Evolutionary conservation across 2,888 invertebrate genomes (phyloP), one percentile per base, ranked within the genome.

Genomic region (Minunthozetes semirufus): DNA sequence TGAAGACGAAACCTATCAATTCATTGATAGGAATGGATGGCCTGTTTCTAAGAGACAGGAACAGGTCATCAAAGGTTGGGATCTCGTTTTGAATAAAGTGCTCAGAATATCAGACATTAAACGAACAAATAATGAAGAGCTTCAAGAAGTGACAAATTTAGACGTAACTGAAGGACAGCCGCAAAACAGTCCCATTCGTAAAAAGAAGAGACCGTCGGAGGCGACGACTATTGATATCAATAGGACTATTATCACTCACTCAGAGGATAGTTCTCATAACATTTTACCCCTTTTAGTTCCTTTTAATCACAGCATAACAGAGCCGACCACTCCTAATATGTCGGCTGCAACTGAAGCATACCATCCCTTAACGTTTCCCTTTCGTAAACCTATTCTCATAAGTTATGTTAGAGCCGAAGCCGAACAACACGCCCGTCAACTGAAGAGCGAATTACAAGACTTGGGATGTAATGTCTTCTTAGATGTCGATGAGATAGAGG

Each of bases 321-420:
- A 61, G 25, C 27, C 61, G 2, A 61, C 61, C 6, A 4, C 5
- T 17, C 1, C 4, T 6, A 22, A 27, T 27, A 61, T 9, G 15
- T 72, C 1, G 8, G n/a, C n/a, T n/a, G n/a, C n/a, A n/a, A n/a
- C n/a, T n/a, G n/a, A n/a, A n/a, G n/a, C n/a, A n/a, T n/a, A n/a
- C n/a, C n/a, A n/a, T n/a, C n/a, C n/a, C n/a, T n/a, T n/a, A n/a
- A n/a, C n/a, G n/a, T n/a, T n/a, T n/a, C n/a, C n/a, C n/a, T n/a
- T n/a, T 27, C 72, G 56, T 9, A 42, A 42, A 42, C 42, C 42
- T 1, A 80, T 83, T 22, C 80, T 83, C 19, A 82, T 83, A 72
- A 83, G 83, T 76, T 83, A 83, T 76, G 83, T 82, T 5, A 78
- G 83, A 50, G 81, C 81, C 6, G 83, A 83, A 77, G 82, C 83